Percentiles rank a stretch among this genome's conserved stretches.
Conservation (phyloP, 2,113 vertebrate genomes). For the Cathartes aura region DNA sequence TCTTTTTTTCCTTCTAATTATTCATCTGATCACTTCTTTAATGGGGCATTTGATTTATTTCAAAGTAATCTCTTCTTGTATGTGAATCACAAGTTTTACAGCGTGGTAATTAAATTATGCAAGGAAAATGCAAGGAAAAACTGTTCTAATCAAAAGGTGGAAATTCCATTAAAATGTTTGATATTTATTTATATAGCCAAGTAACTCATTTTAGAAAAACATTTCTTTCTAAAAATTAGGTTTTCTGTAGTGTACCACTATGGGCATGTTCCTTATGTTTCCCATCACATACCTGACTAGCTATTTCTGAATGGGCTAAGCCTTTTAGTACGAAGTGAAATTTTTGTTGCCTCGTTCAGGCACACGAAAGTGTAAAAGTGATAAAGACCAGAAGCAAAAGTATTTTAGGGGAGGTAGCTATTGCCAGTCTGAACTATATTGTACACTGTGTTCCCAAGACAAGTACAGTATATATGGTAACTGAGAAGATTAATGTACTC, state of each 20-base stretch:
- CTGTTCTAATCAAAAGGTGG: conserved; percentile 6
- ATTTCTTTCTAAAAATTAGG: neutral
- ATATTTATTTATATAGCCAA: neutral
- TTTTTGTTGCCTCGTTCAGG: neutral
- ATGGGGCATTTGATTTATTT: conserved; percentile 45
- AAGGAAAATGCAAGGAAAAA: neutral
- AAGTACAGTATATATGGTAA: neutral
- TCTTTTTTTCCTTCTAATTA: conserved; percentile 10
- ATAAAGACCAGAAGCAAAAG: neutral
- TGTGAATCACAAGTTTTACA: conserved; percentile 26
- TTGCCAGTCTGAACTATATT: neutral
- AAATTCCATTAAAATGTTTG: neutral
- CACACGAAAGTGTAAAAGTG: neutral
- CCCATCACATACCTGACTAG: neutral
- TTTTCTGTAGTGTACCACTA: neutral
- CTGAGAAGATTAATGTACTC: neutral
- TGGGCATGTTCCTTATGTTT: neutral
- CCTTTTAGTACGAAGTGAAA: neutral
- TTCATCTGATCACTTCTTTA: conserved; percentile 35
- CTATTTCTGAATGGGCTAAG: neutral
- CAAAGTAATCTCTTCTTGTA: conserved; percentile 42
- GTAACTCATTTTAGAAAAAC: neutral
- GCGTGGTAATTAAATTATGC: conserved; percentile 38
- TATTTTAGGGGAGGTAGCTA: neutral
- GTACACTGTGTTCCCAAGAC: neutral